Evolutionary conservation across 30 jellyfish, hydroid and myxozoan species (phyloP), one percentile per base, ranked within the genome.

Genomic region (Euphysa ruthae): DNA sequence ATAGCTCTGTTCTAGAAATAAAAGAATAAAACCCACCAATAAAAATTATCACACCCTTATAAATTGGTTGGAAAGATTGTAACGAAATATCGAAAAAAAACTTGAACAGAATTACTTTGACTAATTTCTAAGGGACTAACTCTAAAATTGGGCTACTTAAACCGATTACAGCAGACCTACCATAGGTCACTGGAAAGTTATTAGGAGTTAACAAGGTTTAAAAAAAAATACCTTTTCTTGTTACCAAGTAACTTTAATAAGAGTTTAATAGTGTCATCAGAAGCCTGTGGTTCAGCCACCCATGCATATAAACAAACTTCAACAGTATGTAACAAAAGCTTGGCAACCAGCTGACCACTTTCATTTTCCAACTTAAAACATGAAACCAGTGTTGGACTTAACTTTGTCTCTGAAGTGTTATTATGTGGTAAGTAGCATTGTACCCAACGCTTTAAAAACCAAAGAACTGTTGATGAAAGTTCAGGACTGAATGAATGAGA

Each of bases 221-320:
- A 8, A 38, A 46, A 10, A 46, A 34, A 29, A 26, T 56, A 78
- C 93, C 93, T 58, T 27, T 18, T 78, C 30, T 78, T 43, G 15
- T 49, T 35, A 16, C 49, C 50, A 19, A 79, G 68, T 4, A 87
- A 32, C 35, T 70, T 69, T 32, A 87, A 54, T 51, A 87, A 55
- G 12, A 87, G 74, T 42, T 74, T 92, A 20, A 70, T 93, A 26
- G 79, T 71, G 50, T 87, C 97, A 4, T 61, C 62, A 1, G 93
- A 70, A 49, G 80, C 94, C 20, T 77, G 71, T 0, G 94, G 93
- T 71, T 87, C 97, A 23, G 87, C 83, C 1, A 82, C 28, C 94
- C 93, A 61, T 27, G 32, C 49, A 81, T 32, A 19, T 32, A 79
- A 60, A 66, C 35, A 43, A 38, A 77, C 32, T 52, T 73, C 94